Evolutionary conservation across 2,888 invertebrate genomes (phyloP), one percentile per base, ranked within the genome.

Genomic region (Monochamus alternatus): DNA sequence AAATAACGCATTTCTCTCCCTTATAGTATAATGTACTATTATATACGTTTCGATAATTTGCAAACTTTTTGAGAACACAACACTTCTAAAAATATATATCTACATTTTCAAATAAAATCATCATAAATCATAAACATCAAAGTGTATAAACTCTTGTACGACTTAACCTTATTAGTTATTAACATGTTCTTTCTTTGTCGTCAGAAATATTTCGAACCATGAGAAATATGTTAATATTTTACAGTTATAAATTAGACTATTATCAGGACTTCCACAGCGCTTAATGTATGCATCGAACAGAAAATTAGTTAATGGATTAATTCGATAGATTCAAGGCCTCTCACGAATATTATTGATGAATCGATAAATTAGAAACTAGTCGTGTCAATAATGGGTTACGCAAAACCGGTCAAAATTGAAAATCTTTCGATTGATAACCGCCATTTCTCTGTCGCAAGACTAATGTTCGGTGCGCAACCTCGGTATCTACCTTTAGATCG

Each of bases 271-370:
- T 55, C 55, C 55, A 14, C n/a, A 14, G n/a, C n/a, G 60, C 32
- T 30, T 31, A 60, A 31, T 12, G 5, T 60, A 60, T 60, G 60
- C 14, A 9, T 60, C 31, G 22, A 60, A 60, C 60, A 10, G 60
- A 32, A 31, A 31, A 32, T 60, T 60, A 8, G 32, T 31, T 14
- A 44, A 44, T 14, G 32, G 52, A 66, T 66, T 66, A 66, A 8
- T 51, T 47, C 10, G 65, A 65, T 47, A 66, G 32, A 52, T 32
- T 32, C 66, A 52, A 66, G 66, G 66, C 51, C 47, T 66, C n/a
- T 55, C 55, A 55, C 30, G 8, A 30, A 51, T 65, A 65, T 65
- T 51, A 65, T 9, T 65, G 65, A 65, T 65, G 65, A 65, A 65
- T 47, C 30, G 66, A 66, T 66, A 66, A 66, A 47, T 44, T 47